A percentile compares a stretch with the other conserved stretches of the same genome.
phyloP scores from a whole-genome alignment of 1,140 invertebrate genomes.

The Drosophila serrata region DNA sequence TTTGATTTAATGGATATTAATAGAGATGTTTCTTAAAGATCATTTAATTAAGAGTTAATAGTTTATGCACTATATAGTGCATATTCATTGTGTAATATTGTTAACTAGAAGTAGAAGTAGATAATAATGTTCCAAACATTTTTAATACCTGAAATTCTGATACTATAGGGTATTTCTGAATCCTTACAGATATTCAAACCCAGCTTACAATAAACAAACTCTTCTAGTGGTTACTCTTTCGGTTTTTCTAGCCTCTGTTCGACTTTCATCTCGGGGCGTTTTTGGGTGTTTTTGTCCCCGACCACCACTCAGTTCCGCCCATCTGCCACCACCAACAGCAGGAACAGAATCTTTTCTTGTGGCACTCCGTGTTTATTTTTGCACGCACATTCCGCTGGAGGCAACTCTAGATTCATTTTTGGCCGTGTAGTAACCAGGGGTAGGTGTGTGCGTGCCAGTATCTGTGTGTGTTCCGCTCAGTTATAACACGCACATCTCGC shows the following conservation, averaged over 20 bases:
- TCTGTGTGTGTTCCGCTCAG: slow-evolving; percentile 47
- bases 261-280: slow-evolving; percentile 47
- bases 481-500: slow-evolving; percentile 69
- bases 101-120: too few species aligned
- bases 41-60: neutral
- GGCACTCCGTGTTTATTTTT: slow-evolving; percentile 50
- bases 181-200: neutral
- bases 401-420: slow-evolving; percentile 49
- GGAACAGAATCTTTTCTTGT: slow-evolving; percentile 11
- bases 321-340: neutral
- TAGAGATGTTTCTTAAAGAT: neutral
- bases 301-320: neutral
- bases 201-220: slow-evolving; percentile 25
- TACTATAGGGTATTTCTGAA: neutral
- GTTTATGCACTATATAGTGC: too few species aligned
- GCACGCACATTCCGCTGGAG: slow-evolving; percentile 67
- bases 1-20: too few species aligned
- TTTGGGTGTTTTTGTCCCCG: slow-evolving; percentile 28
- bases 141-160: too few species aligned
- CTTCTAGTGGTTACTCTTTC: slow-evolving; percentile 29
- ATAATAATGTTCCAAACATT: too few species aligned
- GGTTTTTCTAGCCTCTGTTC: slow-evolving; percentile 22
- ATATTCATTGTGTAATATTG: neutral
- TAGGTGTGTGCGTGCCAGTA: slow-evolving; percentile 26
- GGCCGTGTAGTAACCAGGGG: slow-evolving; percentile 9